A percentile compares a stretch with the other conserved stretches of the same genome.
Conservation (phyloP, 2,797 vertebrate genomes). For the Tapirus indicus region DNA sequence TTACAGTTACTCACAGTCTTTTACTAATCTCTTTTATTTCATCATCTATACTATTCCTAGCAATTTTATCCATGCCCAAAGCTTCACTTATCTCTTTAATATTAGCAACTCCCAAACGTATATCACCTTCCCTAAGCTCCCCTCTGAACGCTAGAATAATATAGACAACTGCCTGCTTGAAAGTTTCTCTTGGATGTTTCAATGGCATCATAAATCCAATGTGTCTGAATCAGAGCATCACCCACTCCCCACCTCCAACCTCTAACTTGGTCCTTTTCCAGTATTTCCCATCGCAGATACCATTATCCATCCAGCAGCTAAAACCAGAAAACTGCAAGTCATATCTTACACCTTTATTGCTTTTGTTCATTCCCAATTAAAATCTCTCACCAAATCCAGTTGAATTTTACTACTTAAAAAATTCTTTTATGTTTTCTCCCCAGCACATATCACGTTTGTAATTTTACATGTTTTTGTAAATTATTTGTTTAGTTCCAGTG, state of each 20-base stretch:
- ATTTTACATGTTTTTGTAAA: conserved; percentile 11
- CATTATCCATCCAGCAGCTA: neutral
- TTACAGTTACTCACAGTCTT: neutral
- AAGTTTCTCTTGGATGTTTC: neutral
- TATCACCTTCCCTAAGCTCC: neutral
- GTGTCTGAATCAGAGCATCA: neutral
- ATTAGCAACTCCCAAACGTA: neutral
- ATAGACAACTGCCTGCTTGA: neutral
- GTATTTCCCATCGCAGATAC: neutral
- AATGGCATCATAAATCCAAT: neutral
- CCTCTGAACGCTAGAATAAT: neutral
- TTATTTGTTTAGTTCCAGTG: neutral
- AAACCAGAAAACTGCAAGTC: neutral
- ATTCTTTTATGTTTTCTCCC: neutral
- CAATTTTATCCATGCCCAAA: neutral
- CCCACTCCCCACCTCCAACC: neutral
- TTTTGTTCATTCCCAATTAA: neutral
- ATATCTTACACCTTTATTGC: neutral
- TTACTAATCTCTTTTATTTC: neutral
- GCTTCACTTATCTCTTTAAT: neutral
- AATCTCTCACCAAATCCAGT: neutral
- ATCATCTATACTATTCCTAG: neutral
- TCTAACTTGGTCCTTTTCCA: neutral
- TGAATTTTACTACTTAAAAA: neutral
- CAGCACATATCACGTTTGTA: neutral